Base-by-base conservation (phyloP, 2,113 vertebrate genomes). In the Physeter macrocephalus region DNA sequence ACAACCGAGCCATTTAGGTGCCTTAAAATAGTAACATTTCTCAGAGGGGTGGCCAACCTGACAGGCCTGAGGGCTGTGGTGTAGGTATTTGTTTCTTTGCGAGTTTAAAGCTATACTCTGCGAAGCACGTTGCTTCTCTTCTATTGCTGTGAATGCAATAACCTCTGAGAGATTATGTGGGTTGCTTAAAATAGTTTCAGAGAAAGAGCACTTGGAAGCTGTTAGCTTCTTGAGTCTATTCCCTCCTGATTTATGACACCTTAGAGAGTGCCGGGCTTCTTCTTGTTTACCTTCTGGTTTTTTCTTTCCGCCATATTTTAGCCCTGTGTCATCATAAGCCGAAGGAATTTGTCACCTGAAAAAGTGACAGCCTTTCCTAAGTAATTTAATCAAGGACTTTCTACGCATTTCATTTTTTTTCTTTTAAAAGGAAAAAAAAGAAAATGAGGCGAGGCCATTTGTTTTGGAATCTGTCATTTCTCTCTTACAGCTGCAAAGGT, bases 121-220 rank as follows among this genome's bases (percentile, higher is more conserved):
- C 5, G 39, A 87, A 71, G 89, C 29, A 5, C 1, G 0, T 72
- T 39, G 46, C 88, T 88, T 69, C 75, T 90, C 69, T 77, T 71
- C 92, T 69, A 67, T 36, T 29, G 52, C 64, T 88, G 95, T 95
- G 97, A 97, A 95, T 97, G 95, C 88, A 97, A 94, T 93, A 71
- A 57, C 80, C 91, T 95, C 97, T 5, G 12, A 91, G 93, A 97
- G 69, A 69, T 57, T 52, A 75, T 74, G 67, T 78, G 85, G 62
- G 82, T 36, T 82, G 93, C 97, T 97, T 97, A 98, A 98, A 98
- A 97, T 97, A 97, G 94, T 92, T 84, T 9, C 18, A 77, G 85
- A 95, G 92, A 93, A 98, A 94, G 94, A 95, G 86, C 23, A 46
- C 93, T 97, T 90, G 95, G 98, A 96, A 97, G 94, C 92, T 52